Evolutionary conservation across 2,797 vertebrate species (phyloP).

Genomic region (Sebastes hubbsi): DNA sequence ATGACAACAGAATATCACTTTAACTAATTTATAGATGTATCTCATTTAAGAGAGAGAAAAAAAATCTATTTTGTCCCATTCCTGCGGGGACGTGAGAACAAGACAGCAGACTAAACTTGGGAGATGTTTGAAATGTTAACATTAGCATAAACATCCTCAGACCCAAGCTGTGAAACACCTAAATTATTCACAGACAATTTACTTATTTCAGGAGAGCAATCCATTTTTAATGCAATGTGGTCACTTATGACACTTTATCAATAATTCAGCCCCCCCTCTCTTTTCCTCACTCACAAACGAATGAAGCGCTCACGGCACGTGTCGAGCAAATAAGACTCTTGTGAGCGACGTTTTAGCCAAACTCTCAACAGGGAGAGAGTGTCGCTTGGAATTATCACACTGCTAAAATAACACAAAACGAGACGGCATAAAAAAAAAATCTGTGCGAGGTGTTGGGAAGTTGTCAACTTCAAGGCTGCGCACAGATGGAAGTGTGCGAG

Average conservation of each 20-base stretch:
- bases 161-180: slow-evolving; percentile 52
- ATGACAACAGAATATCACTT: slow-evolving; percentile 1
- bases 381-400: slow-evolving; percentile 43
- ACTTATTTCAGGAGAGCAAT: slow-evolving; percentile 77
- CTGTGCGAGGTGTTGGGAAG: slow-evolving; percentile 2
- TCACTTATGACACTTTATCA: slow-evolving; percentile 76
- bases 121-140: slow-evolving; percentile 71
- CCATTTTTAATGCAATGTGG: slow-evolving; percentile 79
- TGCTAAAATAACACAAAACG: slow-evolving; percentile 1
- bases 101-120: slow-evolving; percentile 47
- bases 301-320: background rate
- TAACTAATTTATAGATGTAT: slow-evolving; percentile 34
- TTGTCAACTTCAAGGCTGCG: slow-evolving; percentile 21
- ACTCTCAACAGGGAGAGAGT: slow-evolving; percentile 32
- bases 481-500: slow-evolving; percentile 17
- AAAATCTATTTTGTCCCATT: background rate
- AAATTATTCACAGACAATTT: slow-evolving; percentile 80
- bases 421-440: background rate
- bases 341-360: background rate
- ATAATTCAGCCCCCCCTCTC: slow-evolving; percentile 64
- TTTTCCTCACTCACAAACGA: slow-evolving; percentile 65
- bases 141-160: slow-evolving; percentile 76
- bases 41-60: slow-evolving; percentile 20
- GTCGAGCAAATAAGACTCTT: slow-evolving; percentile 32
- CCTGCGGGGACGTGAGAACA: slow-evolving; percentile 49